phyloP scores from a whole-genome alignment of 2,113 vertebrate genomes.

The Pseudopipra pipra region DNA sequence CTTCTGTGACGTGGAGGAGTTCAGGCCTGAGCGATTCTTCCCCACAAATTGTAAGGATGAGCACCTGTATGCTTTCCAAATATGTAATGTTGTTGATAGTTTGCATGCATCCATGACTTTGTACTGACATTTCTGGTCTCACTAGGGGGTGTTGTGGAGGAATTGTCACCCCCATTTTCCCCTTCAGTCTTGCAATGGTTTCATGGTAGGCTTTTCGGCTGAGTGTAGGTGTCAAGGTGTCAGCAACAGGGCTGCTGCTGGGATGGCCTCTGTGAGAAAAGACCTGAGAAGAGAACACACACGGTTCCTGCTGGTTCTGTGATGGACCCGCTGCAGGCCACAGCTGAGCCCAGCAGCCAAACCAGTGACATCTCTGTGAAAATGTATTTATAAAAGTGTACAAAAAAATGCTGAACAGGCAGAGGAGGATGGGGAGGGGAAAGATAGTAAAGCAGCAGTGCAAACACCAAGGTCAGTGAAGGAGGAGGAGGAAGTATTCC shows the following conservation, averaged over 20 bases:
- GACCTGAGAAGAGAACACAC: neutral
- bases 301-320: fast-evolving
- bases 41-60: conserved; percentile 79
- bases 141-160: neutral
- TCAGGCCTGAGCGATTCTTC: conserved; percentile 84
- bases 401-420: neutral
- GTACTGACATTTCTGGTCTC: neutral
- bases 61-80: conserved; percentile 76
- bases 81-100: neutral
- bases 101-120: neutral
- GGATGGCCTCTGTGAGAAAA: neutral
- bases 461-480: neutral
- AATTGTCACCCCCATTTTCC: neutral
- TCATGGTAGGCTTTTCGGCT: neutral
- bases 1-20: conserved; percentile 87
- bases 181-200: neutral
- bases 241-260: neutral
- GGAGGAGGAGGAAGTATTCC: neutral
- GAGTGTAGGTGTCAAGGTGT: neutral
- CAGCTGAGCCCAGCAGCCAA: neutral
- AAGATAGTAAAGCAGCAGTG: neutral
- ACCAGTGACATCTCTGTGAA: neutral
- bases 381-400: neutral
- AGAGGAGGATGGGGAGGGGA: neutral
- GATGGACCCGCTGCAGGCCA: neutral